Percentiles rank a stretch among this genome's conserved stretches.
Evolutionary conservation across 2,797 vertebrate species (phyloP).

Genomic region (Premnoplex brunnescens): DNA sequence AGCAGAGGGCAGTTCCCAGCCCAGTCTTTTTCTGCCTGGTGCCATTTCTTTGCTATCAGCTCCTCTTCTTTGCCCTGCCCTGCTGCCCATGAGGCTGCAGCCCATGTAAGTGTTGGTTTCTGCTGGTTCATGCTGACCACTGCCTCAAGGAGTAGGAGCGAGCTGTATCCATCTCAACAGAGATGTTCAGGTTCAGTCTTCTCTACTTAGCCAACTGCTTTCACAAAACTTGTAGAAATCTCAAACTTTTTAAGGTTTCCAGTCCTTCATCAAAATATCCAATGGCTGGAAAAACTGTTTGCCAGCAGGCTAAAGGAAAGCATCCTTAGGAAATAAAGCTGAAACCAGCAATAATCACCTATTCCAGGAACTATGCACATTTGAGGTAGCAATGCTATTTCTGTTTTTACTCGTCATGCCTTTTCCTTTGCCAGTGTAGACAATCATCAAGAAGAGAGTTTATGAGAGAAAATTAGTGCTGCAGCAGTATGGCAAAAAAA

Average conservation of each 20-base stretch:
- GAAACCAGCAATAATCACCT: not conserved
- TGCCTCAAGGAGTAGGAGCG: not conserved
- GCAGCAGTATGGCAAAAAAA: not conserved
- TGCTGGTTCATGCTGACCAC: not conserved
- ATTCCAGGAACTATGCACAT: not conserved
- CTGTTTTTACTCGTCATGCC: not conserved
- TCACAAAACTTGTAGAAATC: not conserved
- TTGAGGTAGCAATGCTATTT: not conserved
- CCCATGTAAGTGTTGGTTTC: not conserved
- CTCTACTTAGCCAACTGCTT: not conserved
- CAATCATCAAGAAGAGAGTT: not conserved
- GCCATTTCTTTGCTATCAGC: not conserved
- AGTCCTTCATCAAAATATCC: not conserved
- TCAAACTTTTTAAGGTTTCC: not conserved
- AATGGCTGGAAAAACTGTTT: not conserved
- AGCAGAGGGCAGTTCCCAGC: not conserved
- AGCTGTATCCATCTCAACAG: not conserved
- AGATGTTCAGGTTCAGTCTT: not conserved
- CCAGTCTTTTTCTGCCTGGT: not conserved
- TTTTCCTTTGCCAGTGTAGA: not conserved
- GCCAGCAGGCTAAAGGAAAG: not conserved
- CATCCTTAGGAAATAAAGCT: not conserved
- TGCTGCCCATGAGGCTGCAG: not conserved
- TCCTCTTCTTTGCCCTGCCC: not conserved
- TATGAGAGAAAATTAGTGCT: not conserved